These are phyloP conservation scores for Sorex araneus DNA, from an alignment of 2,113 vertebrate species.

Conservation along the genomic window DNA sequence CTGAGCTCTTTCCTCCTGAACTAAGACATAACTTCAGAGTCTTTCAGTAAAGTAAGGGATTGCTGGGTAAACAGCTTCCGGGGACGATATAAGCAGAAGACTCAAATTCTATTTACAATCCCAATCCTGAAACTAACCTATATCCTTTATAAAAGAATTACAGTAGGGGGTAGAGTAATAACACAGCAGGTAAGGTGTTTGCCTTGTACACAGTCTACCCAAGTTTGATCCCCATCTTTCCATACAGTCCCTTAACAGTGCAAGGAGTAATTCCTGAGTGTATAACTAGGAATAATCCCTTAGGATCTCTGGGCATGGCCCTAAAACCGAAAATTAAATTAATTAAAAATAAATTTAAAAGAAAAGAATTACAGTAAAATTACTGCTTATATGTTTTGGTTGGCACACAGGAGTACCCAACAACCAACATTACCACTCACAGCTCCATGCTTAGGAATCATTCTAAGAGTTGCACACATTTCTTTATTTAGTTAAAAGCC, in stretches of 20 bases:
- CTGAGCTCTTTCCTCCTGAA: neutral
- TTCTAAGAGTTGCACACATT: neutral
- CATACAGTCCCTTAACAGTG: too few species aligned
- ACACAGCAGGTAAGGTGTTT: too few species aligned
- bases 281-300: too few species aligned
- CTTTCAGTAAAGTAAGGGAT: neutral
- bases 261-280: too few species aligned
- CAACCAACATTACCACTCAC: neutral
- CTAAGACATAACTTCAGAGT: slow-evolving; percentile 23
- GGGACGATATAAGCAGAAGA: neutral
- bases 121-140: neutral
- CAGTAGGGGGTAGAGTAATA: too few species aligned
- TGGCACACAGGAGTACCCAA: neutral
- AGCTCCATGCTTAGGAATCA: neutral
- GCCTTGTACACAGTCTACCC: too few species aligned
- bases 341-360: too few species aligned
- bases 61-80: neutral
- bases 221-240: too few species aligned
- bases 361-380: neutral
- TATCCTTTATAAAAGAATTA: too few species aligned
- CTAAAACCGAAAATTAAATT: too few species aligned
- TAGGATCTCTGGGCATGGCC: too few species aligned
- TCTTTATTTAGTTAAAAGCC: neutral
- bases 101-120: neutral
- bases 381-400: neutral